These are phyloP conservation scores for Heliothis subflexa DNA, from an alignment of 1,140 invertebrate species.

Conservation along the genomic window DNA sequence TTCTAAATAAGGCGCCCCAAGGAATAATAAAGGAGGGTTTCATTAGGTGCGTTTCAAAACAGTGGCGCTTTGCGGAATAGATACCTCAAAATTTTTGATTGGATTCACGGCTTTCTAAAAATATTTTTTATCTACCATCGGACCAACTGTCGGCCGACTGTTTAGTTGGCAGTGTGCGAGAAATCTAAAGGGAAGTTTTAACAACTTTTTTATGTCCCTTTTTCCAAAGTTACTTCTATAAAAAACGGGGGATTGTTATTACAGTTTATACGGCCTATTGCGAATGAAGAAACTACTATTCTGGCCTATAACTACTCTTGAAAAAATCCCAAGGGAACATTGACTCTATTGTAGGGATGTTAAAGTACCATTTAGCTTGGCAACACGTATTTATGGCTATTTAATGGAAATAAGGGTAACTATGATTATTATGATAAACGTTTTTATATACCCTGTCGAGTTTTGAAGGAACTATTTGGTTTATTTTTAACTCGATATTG, in stretches of 20 bases:
- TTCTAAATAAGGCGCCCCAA: too few relatives aligned
- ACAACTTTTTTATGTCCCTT: slow-evolving; percentile 28
- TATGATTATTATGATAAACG: slow-evolving; percentile 25
- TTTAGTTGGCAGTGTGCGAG: too few relatives aligned
- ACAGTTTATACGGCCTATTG: slow-evolving; percentile 27
- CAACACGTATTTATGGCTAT: not conserved
- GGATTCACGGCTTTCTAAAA: too few relatives aligned
- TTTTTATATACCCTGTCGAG: slow-evolving; percentile 10
- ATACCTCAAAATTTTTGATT: too few relatives aligned
- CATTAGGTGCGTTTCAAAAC: too few relatives aligned
- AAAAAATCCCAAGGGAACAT: not conserved
- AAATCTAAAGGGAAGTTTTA: slow-evolving; percentile 14
- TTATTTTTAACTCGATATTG: not conserved
- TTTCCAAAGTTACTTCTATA: slow-evolving; percentile 12
- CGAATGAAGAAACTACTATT: slow-evolving; percentile 24
- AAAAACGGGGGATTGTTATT: slow-evolving; percentile 14
- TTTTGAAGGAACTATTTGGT: slow-evolving; percentile 7
- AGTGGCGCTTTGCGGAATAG: too few relatives aligned
- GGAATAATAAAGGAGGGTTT: too few relatives aligned
- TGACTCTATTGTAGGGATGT: too few relatives aligned
- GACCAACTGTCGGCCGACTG: too few relatives aligned
- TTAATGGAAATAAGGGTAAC: slow-evolving; percentile 15
- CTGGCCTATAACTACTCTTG: not conserved
- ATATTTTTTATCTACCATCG: too few relatives aligned
- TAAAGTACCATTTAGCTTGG: not conserved